Percentiles rank a stretch among this genome's conserved stretches.
Conservation (phyloP, 2,113 vertebrate genomes). For the Oreotrochilus melanogaster region DNA sequence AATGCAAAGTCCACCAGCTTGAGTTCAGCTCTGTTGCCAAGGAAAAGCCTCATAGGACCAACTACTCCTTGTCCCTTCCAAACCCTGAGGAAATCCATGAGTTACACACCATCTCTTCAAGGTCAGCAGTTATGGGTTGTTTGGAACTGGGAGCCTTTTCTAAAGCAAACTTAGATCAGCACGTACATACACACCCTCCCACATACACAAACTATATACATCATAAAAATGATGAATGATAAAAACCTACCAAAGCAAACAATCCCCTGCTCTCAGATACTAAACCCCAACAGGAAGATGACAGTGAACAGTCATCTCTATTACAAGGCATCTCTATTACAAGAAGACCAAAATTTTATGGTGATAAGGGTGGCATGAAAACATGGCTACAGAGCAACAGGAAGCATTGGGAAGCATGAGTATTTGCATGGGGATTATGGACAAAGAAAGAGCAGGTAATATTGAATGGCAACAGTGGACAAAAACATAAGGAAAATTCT, state of each 20-base stretch:
- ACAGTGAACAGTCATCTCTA: rapidly evolving
- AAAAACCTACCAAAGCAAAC: constrained; percentile 13
- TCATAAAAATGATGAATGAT: not conserved
- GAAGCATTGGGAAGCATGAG: not conserved
- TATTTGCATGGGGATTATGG: not conserved
- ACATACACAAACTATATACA: not conserved
- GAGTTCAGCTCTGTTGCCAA: not conserved
- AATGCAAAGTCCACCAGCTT: not conserved
- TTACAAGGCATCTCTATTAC: not conserved
- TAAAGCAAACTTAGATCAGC: constrained; percentile 24
- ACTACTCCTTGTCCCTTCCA: not conserved
- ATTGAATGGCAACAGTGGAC: not conserved
- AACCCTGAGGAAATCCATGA: not conserved
- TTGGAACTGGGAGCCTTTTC: not conserved
- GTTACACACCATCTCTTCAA: not conserved
- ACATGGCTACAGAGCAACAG: not conserved
- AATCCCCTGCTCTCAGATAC: not conserved
- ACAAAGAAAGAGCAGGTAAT: not conserved
- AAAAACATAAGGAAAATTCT: not conserved
- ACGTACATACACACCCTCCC: not conserved
- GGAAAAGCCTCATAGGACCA: not conserved
- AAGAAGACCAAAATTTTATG: not conserved
- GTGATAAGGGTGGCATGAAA: not conserved
- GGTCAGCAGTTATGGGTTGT: not conserved
- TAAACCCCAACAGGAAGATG: not conserved